Percentiles rank a stretch among this genome's conserved stretches.
phyloP scores from a whole-genome alignment of 2,797 vertebrate species.

The Apogon hyalosoma region DNA sequence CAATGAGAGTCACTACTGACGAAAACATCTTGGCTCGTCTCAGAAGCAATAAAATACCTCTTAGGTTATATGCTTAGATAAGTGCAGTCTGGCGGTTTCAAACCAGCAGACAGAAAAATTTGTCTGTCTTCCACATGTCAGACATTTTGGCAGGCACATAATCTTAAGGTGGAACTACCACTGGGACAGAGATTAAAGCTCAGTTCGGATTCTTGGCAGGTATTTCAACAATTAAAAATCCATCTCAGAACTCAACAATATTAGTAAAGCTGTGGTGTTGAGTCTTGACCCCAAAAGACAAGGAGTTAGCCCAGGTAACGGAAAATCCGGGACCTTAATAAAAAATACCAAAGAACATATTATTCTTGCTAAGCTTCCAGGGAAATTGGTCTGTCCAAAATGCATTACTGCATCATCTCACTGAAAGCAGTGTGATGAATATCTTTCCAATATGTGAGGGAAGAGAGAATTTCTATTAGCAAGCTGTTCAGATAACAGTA shows the following conservation, averaged over 20 bases:
- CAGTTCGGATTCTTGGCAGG: constrained; percentile 12
- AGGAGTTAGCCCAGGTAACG: background rate
- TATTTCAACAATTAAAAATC: constrained; percentile 36
- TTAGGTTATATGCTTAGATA: constrained; percentile 18
- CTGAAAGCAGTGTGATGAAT: constrained; percentile 65
- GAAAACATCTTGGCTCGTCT: constrained; percentile 9
- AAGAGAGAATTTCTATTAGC: constrained; percentile 72
- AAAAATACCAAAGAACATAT: constrained; percentile 25
- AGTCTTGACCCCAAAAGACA: constrained; percentile 30
- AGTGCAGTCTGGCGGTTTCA: constrained; percentile 14
- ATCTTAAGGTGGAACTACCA: constrained; percentile 23
- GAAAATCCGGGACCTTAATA: constrained; percentile 21
- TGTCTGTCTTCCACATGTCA: constrained; percentile 21
- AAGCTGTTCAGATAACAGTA: constrained; percentile 56
- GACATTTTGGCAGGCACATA: constrained; percentile 21
- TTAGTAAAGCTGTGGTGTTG: constrained; percentile 19
- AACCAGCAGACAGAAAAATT: constrained; percentile 17
- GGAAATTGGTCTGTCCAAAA: constrained; percentile 68
- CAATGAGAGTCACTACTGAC: constrained; percentile 2
- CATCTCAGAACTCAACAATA: background rate
- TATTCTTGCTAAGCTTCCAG: constrained; percentile 56
- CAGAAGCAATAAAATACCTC: constrained; percentile 52
- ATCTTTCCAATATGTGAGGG: constrained; percentile 69
- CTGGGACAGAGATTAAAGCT: constrained; percentile 39
- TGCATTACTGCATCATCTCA: constrained; percentile 64